Evolutionary conservation across 2,888 invertebrate species (phyloP), one percentile per base, ranked within the genome.

Genomic region (Amiota communis): DNA sequence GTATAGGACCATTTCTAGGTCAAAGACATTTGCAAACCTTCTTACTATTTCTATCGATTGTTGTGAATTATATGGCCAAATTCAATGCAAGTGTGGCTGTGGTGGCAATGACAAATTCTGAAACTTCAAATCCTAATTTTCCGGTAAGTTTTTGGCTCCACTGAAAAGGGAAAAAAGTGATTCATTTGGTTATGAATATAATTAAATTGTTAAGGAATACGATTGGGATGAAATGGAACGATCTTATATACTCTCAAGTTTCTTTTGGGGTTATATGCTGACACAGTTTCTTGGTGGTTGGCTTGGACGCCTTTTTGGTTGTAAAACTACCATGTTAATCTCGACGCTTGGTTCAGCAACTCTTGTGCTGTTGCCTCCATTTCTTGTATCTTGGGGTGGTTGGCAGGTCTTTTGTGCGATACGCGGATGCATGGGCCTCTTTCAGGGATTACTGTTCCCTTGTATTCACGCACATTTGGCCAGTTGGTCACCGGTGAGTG

Each of bases 231-330:
- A 91, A 77, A 87, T 89, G 73, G 90, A 92, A 48, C 91, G 91
- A 71, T 90, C 92, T 0, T 88, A 92, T 72, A 91, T 95, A 36
- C 88, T 95, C 4, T 94, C 94, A 1, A 93, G 95, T 0, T 95
- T 95, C 89, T 95, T 94, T 87, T 94, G 94, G 94, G 95, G 95
- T 1, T 95, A 95, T 85, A 91, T 94, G 8, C 75, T 94, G 17
- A 91, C 92, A 76, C 90, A 92, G 80, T 89, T 94, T 20, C 92
- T 93, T 0, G 93, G 93, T 0, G 95, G 95, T 0, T 92, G 93
- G 80, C 87, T 97, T 23, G 94, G 94, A 0, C 93, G 94, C 73
- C 91, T 91, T 11, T 93, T 93, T 84, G 95, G 96, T 0, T 93
- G 94, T 0, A 92, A 93, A 72, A 90, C 91, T 46, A 89, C 95